Base-by-base conservation (phyloP, 2,888 invertebrate species). In the Dryobotodes eremita region DNA sequence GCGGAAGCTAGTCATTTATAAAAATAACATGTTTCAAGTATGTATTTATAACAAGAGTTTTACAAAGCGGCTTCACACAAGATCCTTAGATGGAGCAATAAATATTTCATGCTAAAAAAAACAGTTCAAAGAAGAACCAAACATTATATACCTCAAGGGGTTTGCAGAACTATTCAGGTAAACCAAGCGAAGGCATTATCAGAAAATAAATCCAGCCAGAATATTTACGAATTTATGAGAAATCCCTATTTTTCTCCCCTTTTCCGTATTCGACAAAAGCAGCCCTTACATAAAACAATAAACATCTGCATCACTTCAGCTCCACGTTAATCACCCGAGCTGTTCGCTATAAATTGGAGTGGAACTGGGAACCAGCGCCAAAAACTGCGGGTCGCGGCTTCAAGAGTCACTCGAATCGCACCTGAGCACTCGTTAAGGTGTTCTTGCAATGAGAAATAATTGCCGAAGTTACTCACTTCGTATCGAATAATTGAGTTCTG, bases 401-500 rank as follows among this genome's bases (percentile, higher is more conserved):
- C 92, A 92, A 95, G 95, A 91, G 93, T 93, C 94, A 91, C 94
- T 94, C 92, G 94, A 92, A 92, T 91, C 89, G 89, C 92, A 92
- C 92, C 93, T 92, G 91, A 90, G 89, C 81, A 90, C 92, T 95
- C 94, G 95, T 95, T 95, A 95, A 95, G 95, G 94, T 94, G 94
- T 94, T 93, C 92, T 92, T 90, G 91, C 90, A 94, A 94, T 94
- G 94, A 95, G 94, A 93, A 95, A 95, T 96, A 96, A 96, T 96
- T 95, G 94, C 92, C 87, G 92, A 94, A 96, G 94, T 94, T 93
- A 91, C 85, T 79, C 77, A 80, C 86, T 90, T 89, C 91, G 91
- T 90, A 92, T 91, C 94, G 92, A 83, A 95, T 96, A 96, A 96
- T 95, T 95, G 96, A 95, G 92, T 94, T 93, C 94, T 95, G 96